Evolutionary conservation across 2,113 vertebrate species (phyloP).

Genomic region (Laticauda colubrina): DNA sequence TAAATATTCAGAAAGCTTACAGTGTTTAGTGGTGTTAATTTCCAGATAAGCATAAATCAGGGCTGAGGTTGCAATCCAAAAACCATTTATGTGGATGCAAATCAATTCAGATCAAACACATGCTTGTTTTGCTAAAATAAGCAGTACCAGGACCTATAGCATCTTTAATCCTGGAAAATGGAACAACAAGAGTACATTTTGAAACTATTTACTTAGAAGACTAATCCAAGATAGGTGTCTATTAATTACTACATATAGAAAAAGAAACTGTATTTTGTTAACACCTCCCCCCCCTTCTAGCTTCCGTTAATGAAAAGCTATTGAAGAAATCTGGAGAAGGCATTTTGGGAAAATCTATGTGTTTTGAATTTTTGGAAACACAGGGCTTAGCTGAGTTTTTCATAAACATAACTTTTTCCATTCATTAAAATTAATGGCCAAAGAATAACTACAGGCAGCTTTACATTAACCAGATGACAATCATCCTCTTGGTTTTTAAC

Average conservation of each 20-base stretch:
- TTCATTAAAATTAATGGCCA: not conserved
- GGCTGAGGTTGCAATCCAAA: no score
- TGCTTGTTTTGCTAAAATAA: not conserved
- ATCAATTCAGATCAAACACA: not conserved
- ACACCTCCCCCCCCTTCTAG: not conserved
- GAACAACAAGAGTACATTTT: not conserved
- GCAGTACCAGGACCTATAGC: not conserved
- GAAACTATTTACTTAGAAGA: not conserved
- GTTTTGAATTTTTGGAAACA: not conserved
- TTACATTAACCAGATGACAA: not conserved
- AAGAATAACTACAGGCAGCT: not conserved
- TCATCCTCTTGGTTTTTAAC: not conserved
- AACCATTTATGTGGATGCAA: not conserved
- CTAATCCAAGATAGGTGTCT: not conserved
- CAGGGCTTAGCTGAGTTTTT: not conserved
- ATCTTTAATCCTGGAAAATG: not conserved
- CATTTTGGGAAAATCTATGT: not conserved
- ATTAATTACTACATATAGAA: not conserved
- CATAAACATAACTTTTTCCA: not conserved
- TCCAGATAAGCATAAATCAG: not conserved
- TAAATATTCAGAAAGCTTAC: not conserved
- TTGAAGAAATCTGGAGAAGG: not conserved
- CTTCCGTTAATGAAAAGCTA: not conserved
- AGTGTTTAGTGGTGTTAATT: not conserved
- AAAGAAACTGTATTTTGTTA: not conserved